Evolutionary conservation across 2,797 vertebrate genomes (phyloP).

Genomic region (Pseudotriccus pelzelni): DNA sequence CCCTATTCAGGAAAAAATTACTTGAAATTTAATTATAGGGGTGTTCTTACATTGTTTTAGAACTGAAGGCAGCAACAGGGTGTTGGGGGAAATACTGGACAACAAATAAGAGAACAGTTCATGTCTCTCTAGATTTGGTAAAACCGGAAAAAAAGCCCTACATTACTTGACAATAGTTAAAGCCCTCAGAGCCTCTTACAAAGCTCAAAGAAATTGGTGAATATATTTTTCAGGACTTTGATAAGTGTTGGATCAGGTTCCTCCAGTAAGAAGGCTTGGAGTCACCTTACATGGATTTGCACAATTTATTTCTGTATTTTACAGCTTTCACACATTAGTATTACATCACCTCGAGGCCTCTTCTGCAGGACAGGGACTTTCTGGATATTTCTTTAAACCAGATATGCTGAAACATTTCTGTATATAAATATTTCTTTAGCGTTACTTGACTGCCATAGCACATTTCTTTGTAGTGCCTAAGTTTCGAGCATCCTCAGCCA

Average conservation of each 20-base stretch:
- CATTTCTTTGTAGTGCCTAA: not conserved
- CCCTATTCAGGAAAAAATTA: not conserved
- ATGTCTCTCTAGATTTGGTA: not conserved
- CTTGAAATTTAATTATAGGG: not conserved
- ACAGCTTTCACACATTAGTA: not conserved
- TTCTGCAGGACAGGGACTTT: not conserved
- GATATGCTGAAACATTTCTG: not conserved
- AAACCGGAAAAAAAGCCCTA: rapidly evolving
- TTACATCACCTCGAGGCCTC: not conserved
- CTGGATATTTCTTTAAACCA: not conserved
- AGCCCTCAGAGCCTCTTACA: not conserved
- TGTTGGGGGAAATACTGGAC: not conserved
- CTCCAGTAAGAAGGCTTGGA: not conserved
- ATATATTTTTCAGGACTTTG: not conserved
- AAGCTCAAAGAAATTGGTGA: not conserved
- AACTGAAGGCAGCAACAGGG: not conserved
- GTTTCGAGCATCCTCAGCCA: not conserved
- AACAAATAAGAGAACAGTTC: not conserved
- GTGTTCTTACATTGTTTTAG: not conserved
- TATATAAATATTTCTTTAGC: not conserved
- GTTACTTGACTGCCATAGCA: not conserved
- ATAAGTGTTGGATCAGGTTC: not conserved
- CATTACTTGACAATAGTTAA: not conserved
- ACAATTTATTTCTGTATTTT: not conserved
- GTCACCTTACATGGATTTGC: not conserved